phyloP scores from a whole-genome alignment of 2,113 vertebrate species.

The Rhinolophus ferrumequinum region DNA sequence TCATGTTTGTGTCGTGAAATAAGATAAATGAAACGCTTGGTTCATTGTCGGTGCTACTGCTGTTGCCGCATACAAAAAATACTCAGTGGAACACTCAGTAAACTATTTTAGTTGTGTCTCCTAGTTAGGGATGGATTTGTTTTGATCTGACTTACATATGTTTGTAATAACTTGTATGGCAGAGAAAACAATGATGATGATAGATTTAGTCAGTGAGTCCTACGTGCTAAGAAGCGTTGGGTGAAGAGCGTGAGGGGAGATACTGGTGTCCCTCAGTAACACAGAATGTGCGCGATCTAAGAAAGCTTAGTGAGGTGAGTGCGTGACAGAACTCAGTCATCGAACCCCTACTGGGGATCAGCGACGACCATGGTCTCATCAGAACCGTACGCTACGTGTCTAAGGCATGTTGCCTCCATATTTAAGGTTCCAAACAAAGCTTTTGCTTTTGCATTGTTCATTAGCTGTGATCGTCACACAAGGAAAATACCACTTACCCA shows the following conservation, averaged over 20 bases:
- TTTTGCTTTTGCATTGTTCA: neutral
- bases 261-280: neutral
- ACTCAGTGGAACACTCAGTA: neutral
- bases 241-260: neutral
- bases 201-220: neutral
- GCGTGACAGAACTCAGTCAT: neutral
- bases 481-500: neutral
- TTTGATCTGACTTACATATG: neutral
- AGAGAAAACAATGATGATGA: neutral
- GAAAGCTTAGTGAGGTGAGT: neutral
- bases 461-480: neutral
- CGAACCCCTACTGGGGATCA: neutral
- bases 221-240: neutral
- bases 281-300: fast-evolving
- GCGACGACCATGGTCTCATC: neutral
- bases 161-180: neutral
- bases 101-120: neutral
- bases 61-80: neutral
- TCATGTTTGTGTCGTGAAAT: neutral
- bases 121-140: neutral
- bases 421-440: neutral
- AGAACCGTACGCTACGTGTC: neutral
- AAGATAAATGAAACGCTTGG: neutral
- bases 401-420: neutral
- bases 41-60: neutral